Base-by-base conservation (phyloP, 2,797 vertebrate genomes). In the Hipposideros larvatus region DNA sequence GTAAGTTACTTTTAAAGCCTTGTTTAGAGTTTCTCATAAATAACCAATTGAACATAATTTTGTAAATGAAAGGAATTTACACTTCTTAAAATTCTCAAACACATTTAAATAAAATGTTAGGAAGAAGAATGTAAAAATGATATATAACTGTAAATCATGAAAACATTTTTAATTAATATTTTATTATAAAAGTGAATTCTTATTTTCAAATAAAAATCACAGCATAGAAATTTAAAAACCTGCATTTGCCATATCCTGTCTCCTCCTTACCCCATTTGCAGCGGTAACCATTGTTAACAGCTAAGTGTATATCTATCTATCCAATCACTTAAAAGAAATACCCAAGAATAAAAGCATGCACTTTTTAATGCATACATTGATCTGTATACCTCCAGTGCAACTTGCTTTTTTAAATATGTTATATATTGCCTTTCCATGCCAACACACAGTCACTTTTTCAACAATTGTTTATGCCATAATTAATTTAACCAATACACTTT, bases 1-100 rank as follows among this genome's bases (percentile, higher is more conserved):
- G 99, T 99, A 94, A 97, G 98, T 97, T 97, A 80, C 61, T 75
- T 90, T 95, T 91, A 55, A 94, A 93, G 73, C 59, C 28, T 86
- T 94, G 74, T 31, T 86, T 83, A 89, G 37, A 84, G 18, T 16
- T 74, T 87, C 34, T 78, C 46, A 41, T 90, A 94, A 88, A 61
- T 71, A 95, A 66, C 41, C 66, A 84, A 19, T 75, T 70, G 48
- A 91, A 78, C n/a, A 15, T 78, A 55, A n/a, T 93, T 94, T 94
- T 78, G 46, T 89, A 41, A 94, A 70, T 73, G 79, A 87, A 21
- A 89, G 61, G 8, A 85, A 90, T 80, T 92, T 82, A 75, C 7
- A 51, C 31, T 66, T 91, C 11, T 90, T 80, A 70, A 82, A 95
- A 87, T 94, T 89, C 14, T 90, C 46, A 89, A 65, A 73, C 73